Evolutionary conservation across 1,140 invertebrate species (phyloP), one percentile per base, ranked within the genome.

Genomic region (Ostrea denselamellosa): DNA sequence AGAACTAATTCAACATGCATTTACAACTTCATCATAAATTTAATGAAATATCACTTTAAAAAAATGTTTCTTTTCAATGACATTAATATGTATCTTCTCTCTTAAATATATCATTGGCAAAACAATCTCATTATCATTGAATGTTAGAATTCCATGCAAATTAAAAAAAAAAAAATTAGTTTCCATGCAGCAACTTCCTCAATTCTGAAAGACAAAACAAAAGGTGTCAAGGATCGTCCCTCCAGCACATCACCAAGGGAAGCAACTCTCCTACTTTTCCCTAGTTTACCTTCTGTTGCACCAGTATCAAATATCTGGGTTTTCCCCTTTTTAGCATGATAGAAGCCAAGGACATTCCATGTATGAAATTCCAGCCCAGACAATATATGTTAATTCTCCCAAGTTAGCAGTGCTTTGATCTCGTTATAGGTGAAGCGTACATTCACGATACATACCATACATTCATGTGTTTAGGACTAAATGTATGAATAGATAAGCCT

Each of bases 141-240:
- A 62, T 62, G 56, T 62, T 62, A 62, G 56, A 62, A 62, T 62
- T 77, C 28, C 68, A 77, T 77, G 68, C 68, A 77, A 28, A 10
- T 12, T 77, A 34, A 5, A 14, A 25, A 28, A 34, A 5, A 14
- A 25, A 28, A 77, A 44, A 34, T 77, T 77, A 77, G 25, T 77
- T 1, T 77, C 25, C 68, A 77, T 10, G 22, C 68, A 12, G 14
- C 28, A 77, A 77, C 8, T 25, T 77, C 68, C 68, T 77, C 25
- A 77, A 28, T 77, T 77, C 68, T 77, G 68, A 77, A 77, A 77
- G 22, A 77, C 68, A 77, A 77, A 77, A 77, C 25, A 77, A 77
- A 71, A 34, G 7, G 22, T 77, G 28, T 28, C 68, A 77, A 77
- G 68, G 68, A 77, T 25, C 10, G 22, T 3, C 9, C 12, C 34